Percentiles rank a stretch among this genome's conserved stretches.
Conservation (phyloP, 2,113 vertebrate species). For the Otis tarda region DNA sequence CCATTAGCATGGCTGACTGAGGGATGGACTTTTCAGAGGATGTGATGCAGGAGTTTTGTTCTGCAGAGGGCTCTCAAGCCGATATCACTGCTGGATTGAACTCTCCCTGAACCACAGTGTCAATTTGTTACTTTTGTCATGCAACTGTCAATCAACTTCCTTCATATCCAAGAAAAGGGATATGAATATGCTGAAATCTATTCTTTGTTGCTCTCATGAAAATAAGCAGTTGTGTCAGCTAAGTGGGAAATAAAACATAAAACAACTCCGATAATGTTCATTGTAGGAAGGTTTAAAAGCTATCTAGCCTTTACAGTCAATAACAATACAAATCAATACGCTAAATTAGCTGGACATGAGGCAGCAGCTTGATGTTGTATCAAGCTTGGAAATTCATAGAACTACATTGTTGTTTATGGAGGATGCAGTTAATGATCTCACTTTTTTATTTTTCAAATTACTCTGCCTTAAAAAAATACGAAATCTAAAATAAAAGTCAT, state of each 20-base stretch:
- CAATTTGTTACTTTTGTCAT: not conserved
- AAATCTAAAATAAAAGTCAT: not conserved
- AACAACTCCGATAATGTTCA: not conserved
- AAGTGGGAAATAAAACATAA: not conserved
- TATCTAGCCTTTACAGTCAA: not conserved
- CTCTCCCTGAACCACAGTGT: not conserved
- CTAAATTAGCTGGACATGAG: not conserved
- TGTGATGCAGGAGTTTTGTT: not conserved
- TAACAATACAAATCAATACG: not conserved
- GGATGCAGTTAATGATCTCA: not conserved
- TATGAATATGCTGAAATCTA: not conserved
- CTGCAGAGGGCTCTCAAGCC: not conserved
- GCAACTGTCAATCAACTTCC: not conserved
- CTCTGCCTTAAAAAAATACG: not conserved
- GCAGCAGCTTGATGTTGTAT: not conserved
- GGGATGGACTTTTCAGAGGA: not conserved
- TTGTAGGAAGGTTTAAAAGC: not conserved
- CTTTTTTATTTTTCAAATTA: not conserved
- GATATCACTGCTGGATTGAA: fast-evolving
- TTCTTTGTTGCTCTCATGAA: not conserved
- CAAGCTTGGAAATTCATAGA: not conserved
- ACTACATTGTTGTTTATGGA: not conserved
- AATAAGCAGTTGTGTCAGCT: not conserved
- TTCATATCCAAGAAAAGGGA: not conserved
- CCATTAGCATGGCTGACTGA: not conserved